Evolutionary conservation across 2,113 vertebrate genomes (phyloP).

Genomic region (Glaucomys volans): DNA sequence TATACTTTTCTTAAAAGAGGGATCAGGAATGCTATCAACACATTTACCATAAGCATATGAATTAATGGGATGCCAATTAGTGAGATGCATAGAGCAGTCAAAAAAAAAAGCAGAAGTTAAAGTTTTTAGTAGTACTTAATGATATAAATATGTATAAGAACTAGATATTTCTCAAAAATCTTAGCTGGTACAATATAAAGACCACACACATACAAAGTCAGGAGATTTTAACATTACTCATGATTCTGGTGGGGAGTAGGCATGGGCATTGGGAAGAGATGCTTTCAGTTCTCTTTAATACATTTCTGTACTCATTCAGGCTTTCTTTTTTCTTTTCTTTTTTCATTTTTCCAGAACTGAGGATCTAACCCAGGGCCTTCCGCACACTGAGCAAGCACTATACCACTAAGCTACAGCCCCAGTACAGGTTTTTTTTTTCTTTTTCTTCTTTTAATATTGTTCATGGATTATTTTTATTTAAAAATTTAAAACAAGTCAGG

Average conservation of each 20-base stretch:
- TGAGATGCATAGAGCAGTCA: background rate
- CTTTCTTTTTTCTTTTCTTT: background rate
- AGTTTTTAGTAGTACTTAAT: background rate
- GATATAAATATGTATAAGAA: background rate
- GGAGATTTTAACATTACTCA: background rate
- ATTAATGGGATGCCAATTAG: background rate
- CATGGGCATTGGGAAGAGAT: background rate
- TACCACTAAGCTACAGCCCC: no score
- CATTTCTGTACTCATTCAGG: background rate
- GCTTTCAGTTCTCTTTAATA: background rate
- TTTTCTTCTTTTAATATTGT: background rate
- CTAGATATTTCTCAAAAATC: background rate
- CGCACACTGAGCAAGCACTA: no score
- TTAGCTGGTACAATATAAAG: background rate
- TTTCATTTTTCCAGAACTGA: no score
- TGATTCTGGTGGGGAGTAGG: background rate
- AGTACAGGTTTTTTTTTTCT: no score
- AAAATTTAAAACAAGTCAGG: background rate
- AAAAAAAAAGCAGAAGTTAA: background rate
- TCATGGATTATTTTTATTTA: background rate
- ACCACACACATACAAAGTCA: background rate
- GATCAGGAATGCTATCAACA: background rate
- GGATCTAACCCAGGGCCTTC: no score
- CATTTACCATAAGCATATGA: background rate
- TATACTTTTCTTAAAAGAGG: background rate